These are phyloP conservation scores for Muscicapa comitata DNA, from an alignment of 2,797 vertebrate genomes.

Conservation along the genomic window DNA sequence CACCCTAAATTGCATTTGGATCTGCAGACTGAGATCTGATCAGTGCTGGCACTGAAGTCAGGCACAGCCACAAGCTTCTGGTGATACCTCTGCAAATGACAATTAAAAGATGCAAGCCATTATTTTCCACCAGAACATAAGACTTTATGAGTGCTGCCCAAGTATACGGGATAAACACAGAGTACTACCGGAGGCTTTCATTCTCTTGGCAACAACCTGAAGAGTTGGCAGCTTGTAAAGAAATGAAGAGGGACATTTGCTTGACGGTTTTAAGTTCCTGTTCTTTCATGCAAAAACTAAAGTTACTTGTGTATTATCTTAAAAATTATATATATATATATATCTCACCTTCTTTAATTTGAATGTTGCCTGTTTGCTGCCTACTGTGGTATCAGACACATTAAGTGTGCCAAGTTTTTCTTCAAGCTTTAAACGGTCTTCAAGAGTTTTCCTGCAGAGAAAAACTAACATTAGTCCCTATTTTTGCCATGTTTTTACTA, in stretches of 20 bases:
- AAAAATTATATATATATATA: background rate
- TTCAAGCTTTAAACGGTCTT: slow-evolving; percentile 90
- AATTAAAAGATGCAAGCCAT: background rate
- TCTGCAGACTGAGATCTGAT: background rate
- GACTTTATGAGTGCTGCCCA: background rate
- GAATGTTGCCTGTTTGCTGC: slow-evolving; percentile 96
- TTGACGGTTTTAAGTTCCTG: slow-evolving; percentile 34
- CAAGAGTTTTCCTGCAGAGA: slow-evolving; percentile 86
- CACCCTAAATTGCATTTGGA: background rate
- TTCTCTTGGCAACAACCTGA: slow-evolving; percentile 30
- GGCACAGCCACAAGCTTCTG: background rate
- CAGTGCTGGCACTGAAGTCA: background rate
- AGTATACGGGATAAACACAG: background rate
- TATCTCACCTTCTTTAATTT: slow-evolving; percentile 87
- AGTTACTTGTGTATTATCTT: background rate
- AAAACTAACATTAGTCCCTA: slow-evolving; percentile 6
- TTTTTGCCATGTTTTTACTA: background rate
- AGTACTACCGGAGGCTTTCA: background rate
- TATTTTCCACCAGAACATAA: background rate
- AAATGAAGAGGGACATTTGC: slow-evolving; percentile 42
- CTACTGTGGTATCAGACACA: slow-evolving; percentile 83
- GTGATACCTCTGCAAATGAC: background rate
- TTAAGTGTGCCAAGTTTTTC: slow-evolving; percentile 80
- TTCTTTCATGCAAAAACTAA: slow-evolving; percentile 50
- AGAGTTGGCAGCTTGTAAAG: slow-evolving; percentile 36